Conservation (phyloP, 2,797 vertebrate species). For the Tiaroga cobitis region DNA sequence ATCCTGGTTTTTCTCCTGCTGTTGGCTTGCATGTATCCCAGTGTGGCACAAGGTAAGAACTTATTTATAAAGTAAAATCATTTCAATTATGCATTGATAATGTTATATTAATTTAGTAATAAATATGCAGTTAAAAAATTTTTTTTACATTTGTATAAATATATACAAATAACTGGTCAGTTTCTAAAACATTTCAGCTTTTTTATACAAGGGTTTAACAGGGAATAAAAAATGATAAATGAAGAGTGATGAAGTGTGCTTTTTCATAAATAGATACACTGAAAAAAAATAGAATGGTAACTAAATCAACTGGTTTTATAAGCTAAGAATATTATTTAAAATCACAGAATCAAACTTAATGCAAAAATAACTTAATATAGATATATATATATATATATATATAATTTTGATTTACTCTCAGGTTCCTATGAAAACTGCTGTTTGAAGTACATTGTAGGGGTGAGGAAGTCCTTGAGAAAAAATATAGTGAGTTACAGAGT, state of each 20-base stretch:
- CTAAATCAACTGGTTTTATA: background rate
- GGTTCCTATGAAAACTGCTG: conserved; percentile 79
- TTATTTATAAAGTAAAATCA: background rate
- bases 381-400: no score
- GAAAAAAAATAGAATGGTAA: background rate
- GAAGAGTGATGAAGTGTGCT: background rate
- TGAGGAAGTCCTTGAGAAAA: background rate
- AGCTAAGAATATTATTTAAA: background rate
- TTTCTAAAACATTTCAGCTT: background rate
- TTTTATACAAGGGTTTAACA: background rate
- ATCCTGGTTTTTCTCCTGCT: conserved; percentile 70
- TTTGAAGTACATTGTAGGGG: conserved; percentile 27
- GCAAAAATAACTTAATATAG: no score
- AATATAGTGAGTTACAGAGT: conserved; percentile 62
- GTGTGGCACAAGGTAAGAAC: conserved; percentile 75
- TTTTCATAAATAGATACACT: background rate
- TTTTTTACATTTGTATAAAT: background rate
- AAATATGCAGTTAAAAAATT: background rate
- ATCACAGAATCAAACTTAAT: background rate
- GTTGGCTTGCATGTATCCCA: conserved; percentile 72
- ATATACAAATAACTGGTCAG: background rate
- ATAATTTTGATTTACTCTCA: conserved; percentile 45
- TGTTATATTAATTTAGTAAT: background rate
- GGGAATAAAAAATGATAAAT: background rate
- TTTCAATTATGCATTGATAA: no score